A percentile compares a stretch with the other conserved stretches of the same genome.
phyloP scores from a whole-genome alignment of 2,888 invertebrate species.

The Ophion slaviceki region DNA sequence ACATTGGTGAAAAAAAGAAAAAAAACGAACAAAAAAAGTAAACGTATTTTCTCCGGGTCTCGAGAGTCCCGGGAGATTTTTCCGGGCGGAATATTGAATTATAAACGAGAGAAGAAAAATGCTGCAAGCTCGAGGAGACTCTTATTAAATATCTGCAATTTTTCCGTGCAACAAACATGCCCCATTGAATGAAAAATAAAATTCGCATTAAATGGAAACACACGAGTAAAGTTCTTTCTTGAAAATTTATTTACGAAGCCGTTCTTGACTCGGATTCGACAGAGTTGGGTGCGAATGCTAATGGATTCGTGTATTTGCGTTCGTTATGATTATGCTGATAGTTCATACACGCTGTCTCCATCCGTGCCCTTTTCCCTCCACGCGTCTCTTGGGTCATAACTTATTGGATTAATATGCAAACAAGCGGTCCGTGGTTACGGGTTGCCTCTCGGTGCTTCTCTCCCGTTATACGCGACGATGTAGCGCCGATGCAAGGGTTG shows the following conservation, averaged over 20 bases:
- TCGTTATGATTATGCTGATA: not conserved
- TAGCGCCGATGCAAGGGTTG: constrained; percentile 26
- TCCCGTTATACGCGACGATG: not conserved
- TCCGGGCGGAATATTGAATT: too few relatives aligned
- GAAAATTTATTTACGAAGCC: not conserved
- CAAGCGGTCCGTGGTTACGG: constrained; percentile 49
- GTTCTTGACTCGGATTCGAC: not conserved
- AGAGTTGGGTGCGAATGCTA: not conserved
- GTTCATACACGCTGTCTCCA: constrained; percentile 25
- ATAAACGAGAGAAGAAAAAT: too few relatives aligned
- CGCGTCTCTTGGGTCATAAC: constrained; percentile 55
- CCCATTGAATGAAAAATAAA: not conserved
- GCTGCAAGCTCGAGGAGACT: too few relatives aligned
- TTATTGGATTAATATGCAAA: constrained; percentile 62
- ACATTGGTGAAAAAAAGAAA: too few relatives aligned
- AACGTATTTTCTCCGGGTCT: too few relatives aligned
- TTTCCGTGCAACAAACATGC: not conserved
- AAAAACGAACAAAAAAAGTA: too few relatives aligned
- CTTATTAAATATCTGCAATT: not conserved
- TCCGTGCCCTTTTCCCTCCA: constrained; percentile 36
- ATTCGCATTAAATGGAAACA: not conserved
- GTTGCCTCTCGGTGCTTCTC: constrained; percentile 39
- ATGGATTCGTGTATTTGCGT: not conserved
- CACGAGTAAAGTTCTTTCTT: not conserved
- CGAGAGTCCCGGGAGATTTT: too few relatives aligned